Conservation (phyloP, 2,797 vertebrate genomes). For the Microctenopoma lineatum region DNA sequence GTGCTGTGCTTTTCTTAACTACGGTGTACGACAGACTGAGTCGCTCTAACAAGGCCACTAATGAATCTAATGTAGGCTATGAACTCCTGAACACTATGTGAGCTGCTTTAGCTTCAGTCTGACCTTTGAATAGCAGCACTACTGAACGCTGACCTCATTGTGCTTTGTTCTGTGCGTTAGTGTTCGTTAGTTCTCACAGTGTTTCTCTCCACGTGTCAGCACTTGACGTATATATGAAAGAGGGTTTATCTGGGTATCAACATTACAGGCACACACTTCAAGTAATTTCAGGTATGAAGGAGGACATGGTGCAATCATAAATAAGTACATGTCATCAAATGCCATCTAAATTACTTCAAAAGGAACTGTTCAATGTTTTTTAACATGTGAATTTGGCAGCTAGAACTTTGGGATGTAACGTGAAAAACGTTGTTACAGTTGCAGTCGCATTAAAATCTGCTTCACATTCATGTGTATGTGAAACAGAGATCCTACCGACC, state of each 20-base stretch:
- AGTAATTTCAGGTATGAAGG: conserved; percentile 81
- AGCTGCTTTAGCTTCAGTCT: conserved; percentile 30
- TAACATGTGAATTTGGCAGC: conserved; percentile 22
- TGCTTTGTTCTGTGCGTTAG: conserved; percentile 41
- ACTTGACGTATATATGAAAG: conserved; percentile 20
- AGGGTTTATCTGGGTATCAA: conserved; percentile 15
- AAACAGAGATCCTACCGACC: too few species aligned
- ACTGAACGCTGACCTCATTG: conserved; percentile 15
- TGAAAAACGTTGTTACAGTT: background rate
- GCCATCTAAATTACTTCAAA: conserved; percentile 21
- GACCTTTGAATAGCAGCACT: conserved; percentile 5
- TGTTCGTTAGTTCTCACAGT: conserved; percentile 37
- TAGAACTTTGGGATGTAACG: conserved; percentile 33
- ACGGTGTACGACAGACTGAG: background rate
- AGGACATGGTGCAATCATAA: conserved; percentile 43
- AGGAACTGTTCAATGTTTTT: conserved; percentile 51
- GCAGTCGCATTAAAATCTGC: background rate
- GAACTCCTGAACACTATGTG: background rate
- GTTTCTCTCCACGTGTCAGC: conserved; percentile 18
- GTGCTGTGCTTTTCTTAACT: conserved; percentile 35
- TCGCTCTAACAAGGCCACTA: conserved; percentile 31
- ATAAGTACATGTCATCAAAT: conserved; percentile 34
- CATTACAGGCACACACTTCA: conserved; percentile 78
- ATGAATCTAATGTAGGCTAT: background rate
- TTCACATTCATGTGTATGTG: too few species aligned